Conservation (phyloP, 64 coral and sea anemone genomes). For the Dendrophyllia cribrosa region DNA sequence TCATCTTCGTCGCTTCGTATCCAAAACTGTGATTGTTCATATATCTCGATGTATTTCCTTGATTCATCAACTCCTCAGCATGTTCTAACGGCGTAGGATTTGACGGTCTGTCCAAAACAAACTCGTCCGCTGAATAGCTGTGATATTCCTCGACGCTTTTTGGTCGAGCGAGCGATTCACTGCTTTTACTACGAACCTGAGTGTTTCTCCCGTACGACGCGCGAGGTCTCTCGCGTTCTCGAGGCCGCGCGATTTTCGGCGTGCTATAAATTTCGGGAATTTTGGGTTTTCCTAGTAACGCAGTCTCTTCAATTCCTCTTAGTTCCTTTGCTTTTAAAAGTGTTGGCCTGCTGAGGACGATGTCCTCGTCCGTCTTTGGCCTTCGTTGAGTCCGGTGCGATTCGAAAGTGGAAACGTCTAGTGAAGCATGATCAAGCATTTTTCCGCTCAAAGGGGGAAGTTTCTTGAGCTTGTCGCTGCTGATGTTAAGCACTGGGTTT, state of each 20-base stretch:
- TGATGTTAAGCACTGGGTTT: slow-evolving; percentile 84
- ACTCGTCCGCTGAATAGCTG: not conserved
- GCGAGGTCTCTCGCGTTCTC: slow-evolving; percentile 69
- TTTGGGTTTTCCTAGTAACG: slow-evolving; percentile 66
- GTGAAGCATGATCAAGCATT: slow-evolving; percentile 25
- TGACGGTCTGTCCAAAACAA: not conserved
- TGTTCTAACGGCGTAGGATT: slow-evolving; percentile 14
- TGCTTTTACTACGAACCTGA: not conserved
- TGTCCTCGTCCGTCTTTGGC: slow-evolving; percentile 28
- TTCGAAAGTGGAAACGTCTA: slow-evolving; percentile 10
- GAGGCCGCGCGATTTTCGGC: slow-evolving; percentile 78
- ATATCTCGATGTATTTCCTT: not conserved
- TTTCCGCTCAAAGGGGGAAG: slow-evolving; percentile 67
- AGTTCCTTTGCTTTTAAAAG: slow-evolving; percentile 80
- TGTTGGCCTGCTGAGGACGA: slow-evolving; percentile 80
- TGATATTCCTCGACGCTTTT: not conserved
- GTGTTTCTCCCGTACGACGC: slow-evolving; percentile 67
- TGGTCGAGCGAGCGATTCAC: not conserved
- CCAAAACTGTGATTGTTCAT: not conserved
- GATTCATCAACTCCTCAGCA: not conserved
- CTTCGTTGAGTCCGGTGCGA: slow-evolving; percentile 36
- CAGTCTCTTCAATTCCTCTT: slow-evolving; percentile 36
- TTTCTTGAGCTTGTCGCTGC: slow-evolving; percentile 71
- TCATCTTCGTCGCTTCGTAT: slow-evolving; percentile 31
- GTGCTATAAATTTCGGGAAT: slow-evolving; percentile 90